Conservation (phyloP, 2,888 invertebrate genomes). For the Dorcus hopei region DNA sequence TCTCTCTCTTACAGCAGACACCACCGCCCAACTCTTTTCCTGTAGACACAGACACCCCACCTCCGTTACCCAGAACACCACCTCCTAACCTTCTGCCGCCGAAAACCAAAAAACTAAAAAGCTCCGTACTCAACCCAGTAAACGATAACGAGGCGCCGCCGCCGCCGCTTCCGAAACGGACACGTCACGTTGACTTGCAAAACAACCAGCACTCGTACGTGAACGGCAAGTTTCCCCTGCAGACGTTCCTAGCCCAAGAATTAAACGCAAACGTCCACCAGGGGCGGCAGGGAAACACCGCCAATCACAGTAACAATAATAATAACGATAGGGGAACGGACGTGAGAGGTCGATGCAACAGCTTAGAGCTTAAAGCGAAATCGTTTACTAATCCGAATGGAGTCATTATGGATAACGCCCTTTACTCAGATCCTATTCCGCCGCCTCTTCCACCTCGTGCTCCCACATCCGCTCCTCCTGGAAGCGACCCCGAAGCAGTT, state of each 20-base stretch:
- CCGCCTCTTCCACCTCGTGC: slow-evolving; percentile 61
- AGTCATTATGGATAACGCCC: slow-evolving; percentile 33
- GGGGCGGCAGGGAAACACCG: slow-evolving; percentile 10
- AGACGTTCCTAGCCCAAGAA: slow-evolving; percentile 35
- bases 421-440: slow-evolving; percentile 41
- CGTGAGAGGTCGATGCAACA: slow-evolving; percentile 23
- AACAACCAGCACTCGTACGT: slow-evolving; percentile 22
- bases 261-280: slow-evolving; percentile 35
- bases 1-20: slow-evolving; percentile 48
- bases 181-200: slow-evolving; percentile 17
- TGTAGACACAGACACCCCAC: slow-evolving; percentile 31
- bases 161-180: slow-evolving; percentile 55
- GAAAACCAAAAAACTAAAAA: slow-evolving; percentile 25
- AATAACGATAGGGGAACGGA: slow-evolving; percentile 4
- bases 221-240: slow-evolving; percentile 35
- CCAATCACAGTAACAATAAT: slow-evolving; percentile 11
- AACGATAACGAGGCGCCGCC: slow-evolving; percentile 31
- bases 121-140: slow-evolving; percentile 1
- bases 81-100: slow-evolving; percentile 32
- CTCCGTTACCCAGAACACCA: slow-evolving; percentile 33
- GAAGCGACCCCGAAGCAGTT: slow-evolving; percentile 49
- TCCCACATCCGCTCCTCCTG: slow-evolving; percentile 37
- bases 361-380: slow-evolving; percentile 23
- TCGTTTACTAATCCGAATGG: slow-evolving; percentile 35
- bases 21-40: slow-evolving; percentile 30